phyloP scores from a whole-genome alignment of 2,888 invertebrate genomes.

The Caenorhabditis panamensis region DNA sequence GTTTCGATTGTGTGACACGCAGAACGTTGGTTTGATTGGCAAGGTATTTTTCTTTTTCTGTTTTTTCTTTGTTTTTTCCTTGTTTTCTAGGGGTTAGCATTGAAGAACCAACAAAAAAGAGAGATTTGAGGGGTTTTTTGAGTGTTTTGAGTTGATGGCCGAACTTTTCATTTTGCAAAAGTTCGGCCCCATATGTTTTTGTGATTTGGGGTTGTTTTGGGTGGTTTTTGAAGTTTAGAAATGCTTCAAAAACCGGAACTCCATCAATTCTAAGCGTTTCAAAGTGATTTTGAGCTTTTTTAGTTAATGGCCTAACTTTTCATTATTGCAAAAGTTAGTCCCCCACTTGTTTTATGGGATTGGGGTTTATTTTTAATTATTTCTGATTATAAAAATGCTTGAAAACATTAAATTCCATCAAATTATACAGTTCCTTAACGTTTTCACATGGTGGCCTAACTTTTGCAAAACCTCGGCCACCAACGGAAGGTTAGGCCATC shows the following conservation, averaged over 20 bases:
- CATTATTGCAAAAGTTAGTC: not conserved
- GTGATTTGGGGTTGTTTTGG: too few relatives aligned
- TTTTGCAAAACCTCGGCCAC: not conserved
- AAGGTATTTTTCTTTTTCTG: slow-evolving; percentile 41
- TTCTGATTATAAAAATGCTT: not conserved
- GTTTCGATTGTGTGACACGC: slow-evolving; percentile 57
- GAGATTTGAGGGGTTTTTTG: too few relatives aligned
- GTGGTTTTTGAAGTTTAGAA: too few relatives aligned
- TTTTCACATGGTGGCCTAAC: not conserved
- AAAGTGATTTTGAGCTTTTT: too few relatives aligned
- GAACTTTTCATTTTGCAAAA: too few relatives aligned
- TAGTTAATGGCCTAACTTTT: not conserved
- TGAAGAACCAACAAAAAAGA: too few relatives aligned
- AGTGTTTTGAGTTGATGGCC: too few relatives aligned
- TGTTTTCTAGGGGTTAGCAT: too few relatives aligned
- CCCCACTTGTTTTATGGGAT: too few relatives aligned
- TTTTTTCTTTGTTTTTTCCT: not conserved
- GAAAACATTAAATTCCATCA: not conserved
- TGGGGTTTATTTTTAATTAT: not conserved
- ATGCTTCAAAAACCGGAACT: not conserved
- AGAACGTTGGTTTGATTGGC: slow-evolving; percentile 51
- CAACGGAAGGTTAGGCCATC: not conserved
- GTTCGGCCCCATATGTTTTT: too few relatives aligned
- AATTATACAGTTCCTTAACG: not conserved
- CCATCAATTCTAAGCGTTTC: not conserved